Evolutionary conservation across 2,888 invertebrate species (phyloP), one percentile per base, ranked within the genome.

Genomic region (Rosalia funebris): DNA sequence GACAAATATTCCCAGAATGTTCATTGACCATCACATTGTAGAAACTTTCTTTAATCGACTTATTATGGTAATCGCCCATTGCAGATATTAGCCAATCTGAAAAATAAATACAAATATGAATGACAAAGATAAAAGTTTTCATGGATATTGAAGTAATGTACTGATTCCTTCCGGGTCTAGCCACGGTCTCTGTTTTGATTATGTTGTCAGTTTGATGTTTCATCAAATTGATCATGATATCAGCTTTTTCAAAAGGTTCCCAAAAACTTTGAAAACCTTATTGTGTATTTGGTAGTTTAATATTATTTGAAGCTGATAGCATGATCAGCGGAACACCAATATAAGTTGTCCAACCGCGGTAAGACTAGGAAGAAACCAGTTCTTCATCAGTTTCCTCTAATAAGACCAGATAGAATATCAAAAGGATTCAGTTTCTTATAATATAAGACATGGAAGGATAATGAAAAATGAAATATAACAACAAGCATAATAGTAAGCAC

Each of bases 1-100:
- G 67, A 65, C 86, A 85, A 1, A 82, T 83, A 70, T 86, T 86
- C 59, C 83, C 83, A 57, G 80, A 81, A 1, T 75, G 67, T 1
- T 75, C 67, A 45, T 84, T 79, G 39, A 85, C 74, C 59, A 86
- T 79, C 31, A 82, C 73, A 57, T 72, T 75, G 66, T 83, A 82
- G n/a, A 84, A 77, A 55, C n/a, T 3, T 2, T 83, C 82, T n/a
- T 60, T 54, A 5, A 65, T 7, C 7, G 53, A 19, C 1, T 52
- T 11, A 1, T 53, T 17, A 9, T 57, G 10, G 54, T 31, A 3
- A 1, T 19, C 10, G 17, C n/a, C 50, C 12, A 11, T 25, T 10
- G 12, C 17, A n/a, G 12, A 11, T 14, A 50, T 19, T n/a, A 53
- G 32, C 53, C 32, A 53, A 2, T 25, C 53, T 53, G 25, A 42